phyloP scores from a whole-genome alignment of 2,888 invertebrate genomes.

The Drosophila borealis region DNA sequence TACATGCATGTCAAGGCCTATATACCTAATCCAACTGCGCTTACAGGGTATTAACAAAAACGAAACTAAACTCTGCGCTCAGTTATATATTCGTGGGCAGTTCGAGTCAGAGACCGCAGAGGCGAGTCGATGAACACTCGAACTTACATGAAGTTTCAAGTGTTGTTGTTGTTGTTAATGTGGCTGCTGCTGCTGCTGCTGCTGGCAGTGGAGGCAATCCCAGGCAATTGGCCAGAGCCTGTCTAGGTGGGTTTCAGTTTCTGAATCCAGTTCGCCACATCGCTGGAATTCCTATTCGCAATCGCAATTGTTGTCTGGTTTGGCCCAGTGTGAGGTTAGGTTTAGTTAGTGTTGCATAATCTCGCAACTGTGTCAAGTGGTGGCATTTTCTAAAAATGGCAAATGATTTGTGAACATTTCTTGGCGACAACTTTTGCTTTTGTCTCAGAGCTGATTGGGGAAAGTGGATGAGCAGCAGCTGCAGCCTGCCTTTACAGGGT shows the following conservation, averaged over 20 bases:
- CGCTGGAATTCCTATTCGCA: slow-evolving; percentile 35
- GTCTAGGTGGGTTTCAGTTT: slow-evolving; percentile 45
- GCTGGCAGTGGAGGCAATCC: slow-evolving; percentile 1
- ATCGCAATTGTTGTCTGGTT: slow-evolving; percentile 23
- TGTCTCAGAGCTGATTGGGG: slow-evolving; percentile 1
- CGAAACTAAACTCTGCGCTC: slow-evolving; percentile 4
- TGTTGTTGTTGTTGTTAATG: slow-evolving; percentile 45
- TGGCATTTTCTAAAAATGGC: slow-evolving; percentile 74
- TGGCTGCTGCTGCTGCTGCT: neutral
- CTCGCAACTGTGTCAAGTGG: slow-evolving; percentile 64
- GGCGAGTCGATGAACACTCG: slow-evolving; percentile 20
- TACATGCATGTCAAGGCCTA: neutral
- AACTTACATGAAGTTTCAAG: slow-evolving; percentile 60
- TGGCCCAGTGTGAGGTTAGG: slow-evolving; percentile 53
- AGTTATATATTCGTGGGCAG: slow-evolving; percentile 32
- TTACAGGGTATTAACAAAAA: slow-evolving; percentile 20
- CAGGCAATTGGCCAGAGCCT: slow-evolving; percentile 43
- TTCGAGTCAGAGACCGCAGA: slow-evolving; percentile 12
- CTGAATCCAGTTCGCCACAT: slow-evolving; percentile 51
- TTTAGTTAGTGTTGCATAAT: slow-evolving; percentile 67
- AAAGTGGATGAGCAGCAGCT: slow-evolving; percentile 35
- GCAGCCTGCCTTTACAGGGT: neutral
- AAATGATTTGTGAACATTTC: slow-evolving; percentile 68
- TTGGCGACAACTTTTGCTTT: slow-evolving; percentile 38
- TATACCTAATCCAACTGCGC: neutral